Evolutionary conservation across 2,113 vertebrate species (phyloP), one percentile per base, ranked within the genome.

Genomic region (Oenanthe melanoleuca): DNA sequence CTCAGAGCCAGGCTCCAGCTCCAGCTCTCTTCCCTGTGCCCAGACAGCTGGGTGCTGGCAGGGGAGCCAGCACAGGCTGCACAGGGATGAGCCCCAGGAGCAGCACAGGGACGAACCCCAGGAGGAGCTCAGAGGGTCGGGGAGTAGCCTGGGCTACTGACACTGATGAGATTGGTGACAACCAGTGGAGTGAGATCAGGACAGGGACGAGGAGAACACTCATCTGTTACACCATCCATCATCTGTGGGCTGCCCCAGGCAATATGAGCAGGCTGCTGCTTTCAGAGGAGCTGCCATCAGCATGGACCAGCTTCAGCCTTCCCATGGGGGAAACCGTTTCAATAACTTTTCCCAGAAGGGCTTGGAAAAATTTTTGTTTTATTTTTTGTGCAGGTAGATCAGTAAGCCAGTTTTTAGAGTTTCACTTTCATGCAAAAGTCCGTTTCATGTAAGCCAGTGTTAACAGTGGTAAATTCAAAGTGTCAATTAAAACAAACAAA

Each of bases 211-310:
- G 75, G 92, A 97, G 96, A 95, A 86, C 83, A 93, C 91, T 97
- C 97, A 97, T 97, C 96, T 97, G 94, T 91, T 95, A 72, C n/a
- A 8, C 47, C 90, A 95, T 93, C 94, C 95, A 93, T 94, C 96
- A 97, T 94, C 96, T 96, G 88, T 59, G 52, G 85, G 74, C 69
- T 93, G 97, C 97, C 97, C 20, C 40, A 93, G 97, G 98, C 97
- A 85, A 83, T 38, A 81, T 56, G 38, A 82, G 55, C 85, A 92
- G 79, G 89, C 92, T 96, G 96, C 78, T 93, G 64, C 93, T 96
- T 96, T 87, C 60, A 42, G 38, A 61, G 53, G 33, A 75, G 44
- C 24, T 86, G 65, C n/a, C 19, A 19, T 14, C 70, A 50, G 47
- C 56, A 17, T 7, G 34, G 56, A 56, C 55, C 78, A 71, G 56